Evolutionary conservation across 2,888 invertebrate genomes (phyloP).

Genomic region (Esperia sulphurella): DNA sequence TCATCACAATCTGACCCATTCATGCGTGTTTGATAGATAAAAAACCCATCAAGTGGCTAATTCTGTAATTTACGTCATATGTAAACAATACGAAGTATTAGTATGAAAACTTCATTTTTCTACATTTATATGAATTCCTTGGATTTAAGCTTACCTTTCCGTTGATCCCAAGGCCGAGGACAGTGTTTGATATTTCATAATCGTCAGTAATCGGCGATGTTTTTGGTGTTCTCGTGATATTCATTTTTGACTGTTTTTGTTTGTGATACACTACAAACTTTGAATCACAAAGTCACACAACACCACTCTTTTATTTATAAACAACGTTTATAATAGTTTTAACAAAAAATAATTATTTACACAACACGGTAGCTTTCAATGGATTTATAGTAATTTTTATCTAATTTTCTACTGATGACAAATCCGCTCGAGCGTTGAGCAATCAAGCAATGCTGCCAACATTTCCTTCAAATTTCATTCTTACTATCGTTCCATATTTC

Average conservation of each 20-base stretch:
- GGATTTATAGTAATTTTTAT: conserved; percentile 23
- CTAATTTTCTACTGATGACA: conserved; percentile 34
- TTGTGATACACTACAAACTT: neutral
- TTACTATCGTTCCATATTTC: neutral
- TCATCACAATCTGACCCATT: neutral
- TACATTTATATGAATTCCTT: neutral
- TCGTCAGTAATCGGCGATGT: conserved; percentile 91
- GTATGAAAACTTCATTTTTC: conserved; percentile 22
- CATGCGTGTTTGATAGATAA: conserved; percentile 1
- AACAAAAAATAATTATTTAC: neutral
- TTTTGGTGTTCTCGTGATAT: conserved; percentile 81
- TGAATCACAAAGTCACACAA: conserved; percentile 6
- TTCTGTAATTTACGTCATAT: conserved; percentile 41
- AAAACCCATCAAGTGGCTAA: conserved; percentile 23
- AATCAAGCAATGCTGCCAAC: conserved; percentile 19
- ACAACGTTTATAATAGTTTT: neutral
- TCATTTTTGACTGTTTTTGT: conserved; percentile 40
- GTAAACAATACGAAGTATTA: conserved; percentile 31
- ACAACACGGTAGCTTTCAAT: conserved; percentile 11
- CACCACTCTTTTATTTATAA: conserved; percentile 4
- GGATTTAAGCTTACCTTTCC: conserved; percentile 83
- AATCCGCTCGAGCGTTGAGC: conserved; percentile 21
- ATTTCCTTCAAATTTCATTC: neutral
- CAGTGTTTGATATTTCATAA: conserved; percentile 94
- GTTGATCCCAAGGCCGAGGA: conserved; percentile 97